Evolutionary conservation across 1,140 invertebrate species (phyloP).

Genomic region (Chrysomallon squamiferum): DNA sequence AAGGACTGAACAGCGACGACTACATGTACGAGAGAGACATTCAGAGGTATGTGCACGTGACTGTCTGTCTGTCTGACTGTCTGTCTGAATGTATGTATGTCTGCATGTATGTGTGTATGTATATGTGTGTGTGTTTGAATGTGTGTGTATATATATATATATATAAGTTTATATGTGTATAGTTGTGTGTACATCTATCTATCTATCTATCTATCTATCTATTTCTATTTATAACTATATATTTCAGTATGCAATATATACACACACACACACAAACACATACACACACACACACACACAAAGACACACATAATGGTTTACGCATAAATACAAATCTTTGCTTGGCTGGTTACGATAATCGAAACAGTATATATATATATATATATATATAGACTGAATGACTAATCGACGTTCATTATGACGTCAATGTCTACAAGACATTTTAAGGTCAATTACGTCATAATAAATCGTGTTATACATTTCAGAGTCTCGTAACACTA

Average conservation of each 20-base stretch:
- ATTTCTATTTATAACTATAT: too few relatives aligned
- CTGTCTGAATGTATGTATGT: background rate
- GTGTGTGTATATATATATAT: background rate
- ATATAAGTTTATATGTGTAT: background rate
- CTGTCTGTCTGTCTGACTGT: background rate
- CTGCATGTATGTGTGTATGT: background rate
- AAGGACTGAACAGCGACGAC: background rate
- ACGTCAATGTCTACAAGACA: too few relatives aligned
- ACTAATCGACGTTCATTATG: too few relatives aligned
- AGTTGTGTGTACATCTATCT: background rate
- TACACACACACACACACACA: background rate
- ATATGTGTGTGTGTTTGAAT: background rate
- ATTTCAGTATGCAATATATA: too few relatives aligned
- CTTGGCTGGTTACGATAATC: too few relatives aligned
- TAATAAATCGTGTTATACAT: too few relatives aligned
- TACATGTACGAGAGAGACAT: constrained; percentile 1
- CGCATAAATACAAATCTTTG: too few relatives aligned
- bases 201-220: too few relatives aligned
- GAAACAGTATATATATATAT: too few relatives aligned
- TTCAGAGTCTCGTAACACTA: too few relatives aligned
- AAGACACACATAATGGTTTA: background rate
- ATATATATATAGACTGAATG: too few relatives aligned
- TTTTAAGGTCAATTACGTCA: too few relatives aligned
- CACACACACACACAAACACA: background rate
- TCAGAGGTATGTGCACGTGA: background rate